These are phyloP conservation scores for Yponomeuta evonymella DNA, from an alignment of 2,888 invertebrate species.

Conservation along the genomic window DNA sequence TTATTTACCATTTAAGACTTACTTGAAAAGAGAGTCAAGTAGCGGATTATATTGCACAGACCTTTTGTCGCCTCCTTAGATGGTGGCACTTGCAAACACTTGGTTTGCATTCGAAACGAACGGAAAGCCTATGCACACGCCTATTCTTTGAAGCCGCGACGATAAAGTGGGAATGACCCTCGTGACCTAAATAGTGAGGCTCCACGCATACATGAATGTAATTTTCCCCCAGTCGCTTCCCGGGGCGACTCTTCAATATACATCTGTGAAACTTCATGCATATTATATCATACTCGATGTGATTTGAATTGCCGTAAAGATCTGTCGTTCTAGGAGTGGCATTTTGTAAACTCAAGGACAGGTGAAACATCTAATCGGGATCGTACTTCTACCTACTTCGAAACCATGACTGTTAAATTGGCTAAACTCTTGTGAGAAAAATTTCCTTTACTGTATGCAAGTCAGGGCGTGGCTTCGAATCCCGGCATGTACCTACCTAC, in stretches of 20 bases:
- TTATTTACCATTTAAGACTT: no score
- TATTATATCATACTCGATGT: background rate
- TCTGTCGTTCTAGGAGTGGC: background rate
- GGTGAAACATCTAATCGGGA: no score
- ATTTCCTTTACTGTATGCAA: background rate
- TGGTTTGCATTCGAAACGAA: conserved; percentile 33
- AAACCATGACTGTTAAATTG: background rate
- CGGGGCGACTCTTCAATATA: background rate
- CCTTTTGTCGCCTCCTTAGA: background rate
- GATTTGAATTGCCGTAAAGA: background rate
- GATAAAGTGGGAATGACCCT: conserved; percentile 7
- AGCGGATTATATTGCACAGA: background rate
- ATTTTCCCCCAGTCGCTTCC: background rate
- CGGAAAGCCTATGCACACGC: conserved; percentile 8
- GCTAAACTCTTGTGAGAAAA: background rate
- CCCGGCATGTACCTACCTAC: no score
- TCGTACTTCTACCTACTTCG: no score
- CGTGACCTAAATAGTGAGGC: conserved; percentile 12
- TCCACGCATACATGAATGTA: background rate
- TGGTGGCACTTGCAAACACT: conserved; percentile 28
- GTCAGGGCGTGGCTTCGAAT: background rate
- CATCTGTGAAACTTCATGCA: background rate
- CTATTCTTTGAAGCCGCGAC: conserved; percentile 9
- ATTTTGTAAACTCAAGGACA: background rate
- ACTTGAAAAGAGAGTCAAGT: no score